Conservation (phyloP, 2,113 vertebrate genomes). For the Euleptes europaea region DNA sequence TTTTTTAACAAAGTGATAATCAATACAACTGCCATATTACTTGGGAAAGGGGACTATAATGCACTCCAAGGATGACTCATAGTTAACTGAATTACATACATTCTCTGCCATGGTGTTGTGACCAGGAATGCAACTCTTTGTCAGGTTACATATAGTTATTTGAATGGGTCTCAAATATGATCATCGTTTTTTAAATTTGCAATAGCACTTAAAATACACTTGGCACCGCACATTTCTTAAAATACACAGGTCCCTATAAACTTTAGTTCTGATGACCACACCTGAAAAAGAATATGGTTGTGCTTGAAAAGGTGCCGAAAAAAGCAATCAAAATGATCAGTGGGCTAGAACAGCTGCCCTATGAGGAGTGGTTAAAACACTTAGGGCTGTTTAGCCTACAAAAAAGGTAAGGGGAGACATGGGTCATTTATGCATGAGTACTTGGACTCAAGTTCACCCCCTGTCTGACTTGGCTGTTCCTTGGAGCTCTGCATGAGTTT, state of each 20-base stretch:
- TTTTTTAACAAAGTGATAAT: constrained; percentile 46
- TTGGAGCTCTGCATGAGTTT: no score
- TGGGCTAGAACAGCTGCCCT: no score
- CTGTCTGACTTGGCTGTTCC: no score
- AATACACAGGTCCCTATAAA: neutral
- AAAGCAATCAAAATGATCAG: no score
- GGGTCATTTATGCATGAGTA: no score
- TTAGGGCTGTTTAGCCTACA: no score
- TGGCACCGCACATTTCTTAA: neutral
- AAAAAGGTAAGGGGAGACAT: no score
- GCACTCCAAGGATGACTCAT: constrained; percentile 17
- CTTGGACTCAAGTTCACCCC: no score
- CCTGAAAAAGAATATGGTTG: neutral
- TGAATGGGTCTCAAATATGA: constrained; percentile 44
- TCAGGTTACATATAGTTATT: constrained; percentile 46
- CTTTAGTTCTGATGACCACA: no score
- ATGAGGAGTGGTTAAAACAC: no score
- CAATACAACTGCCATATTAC: constrained; percentile 30
- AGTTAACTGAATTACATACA: constrained; percentile 43
- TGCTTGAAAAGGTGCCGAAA: no score
- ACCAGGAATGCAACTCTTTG: constrained; percentile 48
- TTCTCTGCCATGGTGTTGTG: constrained; percentile 28
- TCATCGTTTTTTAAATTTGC: neutral
- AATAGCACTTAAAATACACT: neutral
- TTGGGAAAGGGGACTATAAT: constrained; percentile 13